Percentiles rank a stretch among this genome's conserved stretches.
Conservation (phyloP, 1,140 invertebrate genomes). For the Oncopeltus fasciatus region DNA sequence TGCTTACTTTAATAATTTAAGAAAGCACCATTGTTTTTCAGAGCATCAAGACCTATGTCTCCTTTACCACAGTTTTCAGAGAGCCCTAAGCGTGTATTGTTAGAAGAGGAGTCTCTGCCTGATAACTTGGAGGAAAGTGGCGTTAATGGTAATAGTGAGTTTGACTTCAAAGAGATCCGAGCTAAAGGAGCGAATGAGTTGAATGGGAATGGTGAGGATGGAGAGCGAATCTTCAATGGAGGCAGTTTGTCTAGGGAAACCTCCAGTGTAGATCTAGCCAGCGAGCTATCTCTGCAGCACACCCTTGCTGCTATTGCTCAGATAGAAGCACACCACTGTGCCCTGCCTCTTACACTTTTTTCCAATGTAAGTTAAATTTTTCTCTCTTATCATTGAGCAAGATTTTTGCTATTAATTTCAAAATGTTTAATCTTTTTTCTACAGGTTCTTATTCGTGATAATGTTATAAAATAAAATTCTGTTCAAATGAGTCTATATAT, state of each 20-base stretch:
- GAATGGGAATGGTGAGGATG: slow-evolving; percentile 1
- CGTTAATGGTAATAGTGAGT: background rate
- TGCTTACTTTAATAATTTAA: no score
- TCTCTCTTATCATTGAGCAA: no score
- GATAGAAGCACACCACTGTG: slow-evolving; percentile 40
- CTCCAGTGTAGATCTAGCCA: slow-evolving; percentile 41
- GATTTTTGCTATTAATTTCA: no score
- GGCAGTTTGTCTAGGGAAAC: slow-evolving; percentile 36
- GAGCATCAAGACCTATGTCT: slow-evolving; percentile 61
- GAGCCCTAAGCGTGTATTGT: background rate
- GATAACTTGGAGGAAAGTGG: background rate
- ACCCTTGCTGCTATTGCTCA: slow-evolving; percentile 35
- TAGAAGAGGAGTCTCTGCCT: background rate
- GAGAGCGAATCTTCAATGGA: background rate
- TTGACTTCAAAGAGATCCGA: background rate
- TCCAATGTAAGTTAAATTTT: slow-evolving; percentile 56
- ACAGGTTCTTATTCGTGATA: no score
- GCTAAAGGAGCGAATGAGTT: background rate
- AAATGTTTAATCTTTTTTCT: no score
- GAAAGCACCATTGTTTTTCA: no score
- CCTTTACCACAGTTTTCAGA: slow-evolving; percentile 50
- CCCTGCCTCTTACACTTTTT: slow-evolving; percentile 78
- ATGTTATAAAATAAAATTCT: no score
- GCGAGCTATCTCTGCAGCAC: slow-evolving; percentile 35
- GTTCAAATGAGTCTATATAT: no score